Conservation (phyloP, 1,140 invertebrate genomes). For the Cotesia typhae region DNA sequence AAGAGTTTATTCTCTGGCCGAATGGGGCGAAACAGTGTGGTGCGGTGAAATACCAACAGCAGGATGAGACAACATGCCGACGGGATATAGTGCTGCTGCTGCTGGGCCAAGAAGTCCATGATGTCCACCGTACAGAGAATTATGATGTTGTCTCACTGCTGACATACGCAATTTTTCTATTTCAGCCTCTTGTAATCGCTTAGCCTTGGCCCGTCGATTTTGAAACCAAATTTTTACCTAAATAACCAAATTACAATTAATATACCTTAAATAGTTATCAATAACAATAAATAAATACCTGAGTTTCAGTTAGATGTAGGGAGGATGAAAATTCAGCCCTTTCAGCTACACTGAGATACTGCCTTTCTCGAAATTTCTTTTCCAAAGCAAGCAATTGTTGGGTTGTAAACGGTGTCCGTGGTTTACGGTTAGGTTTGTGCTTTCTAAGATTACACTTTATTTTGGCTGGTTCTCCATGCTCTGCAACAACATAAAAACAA, state of each 20-base stretch:
- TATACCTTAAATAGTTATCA: neutral
- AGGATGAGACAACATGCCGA: slow-evolving; percentile 56
- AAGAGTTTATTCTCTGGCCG: slow-evolving; percentile 50
- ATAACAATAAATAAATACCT: slow-evolving; percentile 68
- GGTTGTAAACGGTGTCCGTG: slow-evolving; percentile 96
- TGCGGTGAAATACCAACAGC: slow-evolving; percentile 46
- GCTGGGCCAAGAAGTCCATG: slow-evolving; percentile 54
- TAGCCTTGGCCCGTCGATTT: slow-evolving; percentile 94
- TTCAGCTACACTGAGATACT: slow-evolving; percentile 96
- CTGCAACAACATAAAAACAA: slow-evolving; percentile 61
- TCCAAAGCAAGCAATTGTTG: slow-evolving; percentile 94
- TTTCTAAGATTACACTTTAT: slow-evolving; percentile 93
- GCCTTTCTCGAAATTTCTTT: slow-evolving; percentile 95
- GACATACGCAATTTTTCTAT: slow-evolving; percentile 88
- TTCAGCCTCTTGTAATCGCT: slow-evolving; percentile 93
- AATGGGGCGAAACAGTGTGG: slow-evolving; percentile 54
- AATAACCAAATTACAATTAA: slow-evolving; percentile 45
- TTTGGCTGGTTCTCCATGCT: slow-evolving; percentile 79
- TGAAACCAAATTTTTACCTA: slow-evolving; percentile 98
- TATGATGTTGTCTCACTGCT: slow-evolving; percentile 67
- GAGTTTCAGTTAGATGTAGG: slow-evolving; percentile 93
- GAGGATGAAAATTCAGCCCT: slow-evolving; percentile 95
- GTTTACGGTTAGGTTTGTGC: slow-evolving; percentile 96
- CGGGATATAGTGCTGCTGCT: slow-evolving; percentile 52
- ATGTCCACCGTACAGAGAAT: slow-evolving; percentile 62